A percentile compares a stretch with the other conserved stretches of the same genome.
Evolutionary conservation across 1,140 invertebrate genomes (phyloP).

Genomic region (Vanessa atalanta): DNA sequence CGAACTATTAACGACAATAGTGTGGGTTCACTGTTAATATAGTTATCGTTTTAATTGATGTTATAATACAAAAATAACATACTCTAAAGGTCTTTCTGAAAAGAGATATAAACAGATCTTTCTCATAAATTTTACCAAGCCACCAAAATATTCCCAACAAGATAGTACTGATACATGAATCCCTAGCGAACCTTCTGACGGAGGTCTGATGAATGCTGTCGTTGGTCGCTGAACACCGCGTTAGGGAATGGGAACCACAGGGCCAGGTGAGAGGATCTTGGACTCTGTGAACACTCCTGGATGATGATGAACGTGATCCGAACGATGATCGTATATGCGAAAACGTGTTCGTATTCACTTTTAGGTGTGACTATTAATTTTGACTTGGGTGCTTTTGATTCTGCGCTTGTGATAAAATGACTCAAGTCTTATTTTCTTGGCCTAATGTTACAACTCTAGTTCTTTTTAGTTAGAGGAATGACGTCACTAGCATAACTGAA

Average conservation of each 20-base stretch:
- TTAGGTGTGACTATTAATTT: background rate
- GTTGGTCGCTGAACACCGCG: slow-evolving; percentile 78
- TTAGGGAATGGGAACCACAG: slow-evolving; percentile 82
- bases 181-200: slow-evolving; percentile 74
- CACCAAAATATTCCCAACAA: slow-evolving; percentile 36
- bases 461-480: slow-evolving; percentile 26
- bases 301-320: slow-evolving; percentile 40
- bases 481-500: slow-evolving; percentile 37
- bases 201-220: slow-evolving; percentile 72
- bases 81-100: background rate
- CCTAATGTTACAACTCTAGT: slow-evolving; percentile 13
- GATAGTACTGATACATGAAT: slow-evolving; percentile 24
- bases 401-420: background rate
- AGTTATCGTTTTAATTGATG: too few relatives aligned
- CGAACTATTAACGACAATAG: too few relatives aligned
- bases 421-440: slow-evolving; percentile 34
- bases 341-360: slow-evolving; percentile 5
- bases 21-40: too few relatives aligned
- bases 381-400: background rate
- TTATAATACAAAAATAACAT: background rate
- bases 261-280: slow-evolving; percentile 77
- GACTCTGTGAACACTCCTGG: slow-evolving; percentile 74
- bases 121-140: slow-evolving; percentile 33
- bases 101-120: slow-evolving; percentile 34
- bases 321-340: background rate